Evolutionary conservation across 2,888 invertebrate genomes (phyloP), one percentile per base, ranked within the genome.

Genomic region (Cinara cedri): DNA sequence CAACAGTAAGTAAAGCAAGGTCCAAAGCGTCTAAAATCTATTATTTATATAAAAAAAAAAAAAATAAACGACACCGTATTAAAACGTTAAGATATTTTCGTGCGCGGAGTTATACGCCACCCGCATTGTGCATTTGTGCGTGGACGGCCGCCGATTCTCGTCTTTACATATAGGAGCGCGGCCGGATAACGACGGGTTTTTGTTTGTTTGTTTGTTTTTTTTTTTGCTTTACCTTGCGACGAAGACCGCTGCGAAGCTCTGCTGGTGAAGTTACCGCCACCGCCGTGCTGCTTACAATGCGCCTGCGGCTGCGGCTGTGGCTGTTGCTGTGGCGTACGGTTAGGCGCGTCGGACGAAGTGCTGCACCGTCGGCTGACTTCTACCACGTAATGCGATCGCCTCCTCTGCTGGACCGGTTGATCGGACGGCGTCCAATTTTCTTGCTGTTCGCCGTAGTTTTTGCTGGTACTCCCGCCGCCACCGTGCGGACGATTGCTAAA

Each of bases 391-490:
- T 78, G 78, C 19, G 78, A 78, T 9, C 78, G 57, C 49, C 68
- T 78, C 42, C 68, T 78, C 49, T 78, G 78, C 49, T 78, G 78
- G 3, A 70, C 68, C 34, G 68, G 78, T 78, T 78, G 78, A 42
- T 78, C 70, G 1, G 60, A 11, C 49, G 68, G 34, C 26, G 21
- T 19, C 78, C 78, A 70, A 42, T 78, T 78, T 60, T 78, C 78
- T 14, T 78, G 78, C 49, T 78, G 78, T 8, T 78, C 70, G 34
- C 34, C 34, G 19, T 21, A 60, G 49, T n/a, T 78, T 34, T 78
- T 78, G 57, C 24, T 11, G 34, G 42, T n/a, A n/a, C n/a, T n/a
- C n/a, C n/a, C n/a, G n/a, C n/a, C n/a, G n/a, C n/a, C 51, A 34
- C 70, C 11, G 16, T 46, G 49, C 44, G 78, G 34, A 51, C 42